Conservation (phyloP, 2,888 invertebrate species). For the Pyrochroa serraticornis region DNA sequence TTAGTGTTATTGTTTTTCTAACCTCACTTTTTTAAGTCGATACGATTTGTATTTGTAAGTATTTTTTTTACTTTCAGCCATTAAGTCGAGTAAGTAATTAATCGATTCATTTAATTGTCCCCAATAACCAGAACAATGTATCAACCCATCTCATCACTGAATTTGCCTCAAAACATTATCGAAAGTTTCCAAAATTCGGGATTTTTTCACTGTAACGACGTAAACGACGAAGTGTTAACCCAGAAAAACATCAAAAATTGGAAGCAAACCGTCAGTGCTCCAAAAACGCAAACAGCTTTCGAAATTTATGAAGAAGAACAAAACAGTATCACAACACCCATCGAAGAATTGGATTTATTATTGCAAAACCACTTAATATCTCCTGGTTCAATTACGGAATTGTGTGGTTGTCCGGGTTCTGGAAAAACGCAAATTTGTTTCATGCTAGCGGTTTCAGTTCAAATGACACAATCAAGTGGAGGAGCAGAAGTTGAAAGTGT, state of each 20-base stretch:
- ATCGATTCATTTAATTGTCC: too few species aligned
- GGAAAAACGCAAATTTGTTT: conserved; percentile 24
- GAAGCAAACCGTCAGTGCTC: not conserved
- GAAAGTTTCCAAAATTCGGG: conserved; percentile 2
- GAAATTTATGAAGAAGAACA: conserved; percentile 1
- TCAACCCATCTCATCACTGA: conserved; percentile 2
- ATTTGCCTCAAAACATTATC: not conserved
- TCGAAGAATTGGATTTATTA: conserved; percentile 1
- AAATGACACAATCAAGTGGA: not conserved
- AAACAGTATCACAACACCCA: not conserved
- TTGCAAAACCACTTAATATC: not conserved
- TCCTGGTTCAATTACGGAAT: conserved; percentile 10
- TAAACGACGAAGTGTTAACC: not conserved
- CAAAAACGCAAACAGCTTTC: conserved; percentile 4
- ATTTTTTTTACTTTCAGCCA: too few species aligned
- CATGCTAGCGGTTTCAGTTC: conserved; percentile 1
- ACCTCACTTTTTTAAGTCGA: too few species aligned
- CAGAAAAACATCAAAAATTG: conserved; percentile 1
- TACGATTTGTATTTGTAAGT: too few species aligned
- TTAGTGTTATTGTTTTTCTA: too few species aligned
- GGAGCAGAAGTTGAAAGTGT: conserved; percentile 2
- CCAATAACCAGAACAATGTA: too few species aligned
- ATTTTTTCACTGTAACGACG: conserved; percentile 7
- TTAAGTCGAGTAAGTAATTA: too few species aligned
- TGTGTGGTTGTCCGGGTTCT: conserved; percentile 10